These are phyloP conservation scores for cat (Felis catus) DNA, from an alignment of 2,113 vertebrate genomes.

Conservation along the genomic window F.catus_Fca126_mat1.0 CM031419.1:96843001-96843500, in stretches of 20 bases:
- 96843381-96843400: constrained; percentile 33
- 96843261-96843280: neutral
- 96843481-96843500: constrained; percentile 14
- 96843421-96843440: neutral
- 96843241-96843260: neutral
- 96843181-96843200: neutral
- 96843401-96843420: neutral
- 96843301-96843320: neutral
- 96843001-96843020: neutral
- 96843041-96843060: neutral
- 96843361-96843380: neutral
- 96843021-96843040: neutral
- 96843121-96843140: neutral
- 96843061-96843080: neutral
- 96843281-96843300: neutral
- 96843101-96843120: neutral
- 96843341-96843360: neutral
- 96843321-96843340: neutral
- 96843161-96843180: neutral
- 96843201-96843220: neutral
- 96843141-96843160: neutral
- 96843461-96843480: neutral
- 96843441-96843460: constrained; percentile 36
- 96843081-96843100: neutral
- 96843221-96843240: neutral